Evolutionary conservation across 2,888 invertebrate genomes (phyloP).

Genomic region (Leucania comma): DNA sequence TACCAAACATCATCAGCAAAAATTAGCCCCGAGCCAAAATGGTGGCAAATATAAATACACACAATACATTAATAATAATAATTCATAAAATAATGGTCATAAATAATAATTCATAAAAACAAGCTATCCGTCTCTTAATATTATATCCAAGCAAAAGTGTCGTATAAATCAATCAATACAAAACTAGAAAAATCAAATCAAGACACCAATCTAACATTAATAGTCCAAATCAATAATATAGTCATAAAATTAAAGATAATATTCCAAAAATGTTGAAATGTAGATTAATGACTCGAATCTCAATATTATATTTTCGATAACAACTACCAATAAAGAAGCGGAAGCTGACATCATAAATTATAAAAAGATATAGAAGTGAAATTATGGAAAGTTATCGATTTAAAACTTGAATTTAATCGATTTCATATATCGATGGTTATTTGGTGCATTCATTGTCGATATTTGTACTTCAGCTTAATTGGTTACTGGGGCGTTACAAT

Average conservation of each 20-base stretch:
- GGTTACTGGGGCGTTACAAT: neutral
- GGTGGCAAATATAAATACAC: too few species aligned
- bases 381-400: slow-evolving; percentile 57
- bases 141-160: slow-evolving; percentile 4
- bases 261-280: slow-evolving; percentile 45
- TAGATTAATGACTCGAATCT: slow-evolving; percentile 52
- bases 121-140: neutral
- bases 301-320: slow-evolving; percentile 51
- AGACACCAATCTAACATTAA: slow-evolving; percentile 47
- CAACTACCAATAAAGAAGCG: slow-evolving; percentile 52
- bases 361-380: slow-evolving; percentile 48
- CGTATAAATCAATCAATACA: neutral
- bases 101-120: neutral
- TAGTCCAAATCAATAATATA: slow-evolving; percentile 50
- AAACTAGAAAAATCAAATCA: slow-evolving; percentile 41
- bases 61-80: too few species aligned
- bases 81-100: too few species aligned
- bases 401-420: slow-evolving; percentile 30
- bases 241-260: slow-evolving; percentile 38
- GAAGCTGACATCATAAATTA: slow-evolving; percentile 60
- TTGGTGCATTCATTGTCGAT: slow-evolving; percentile 14
- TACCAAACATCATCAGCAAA: too few species aligned
- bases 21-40: too few species aligned
- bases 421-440: slow-evolving; percentile 33
- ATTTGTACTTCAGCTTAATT: slow-evolving; percentile 26